Evolutionary conservation across 2,797 vertebrate genomes (phyloP).

Genomic region (Synanceia verrucosa): DNA sequence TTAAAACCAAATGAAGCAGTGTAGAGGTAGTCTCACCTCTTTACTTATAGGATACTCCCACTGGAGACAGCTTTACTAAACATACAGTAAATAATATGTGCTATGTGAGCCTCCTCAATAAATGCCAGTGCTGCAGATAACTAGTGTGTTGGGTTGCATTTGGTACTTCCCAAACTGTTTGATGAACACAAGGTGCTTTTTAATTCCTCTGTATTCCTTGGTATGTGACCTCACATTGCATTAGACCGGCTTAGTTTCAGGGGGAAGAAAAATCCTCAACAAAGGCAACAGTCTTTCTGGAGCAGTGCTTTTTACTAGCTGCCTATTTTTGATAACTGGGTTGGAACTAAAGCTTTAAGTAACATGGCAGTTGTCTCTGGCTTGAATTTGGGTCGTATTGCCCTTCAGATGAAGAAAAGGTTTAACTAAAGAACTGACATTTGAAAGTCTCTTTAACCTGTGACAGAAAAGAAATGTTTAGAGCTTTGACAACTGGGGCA

Average conservation of each 20-base stretch:
- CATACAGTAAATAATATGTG: not conserved
- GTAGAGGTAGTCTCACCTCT: not conserved
- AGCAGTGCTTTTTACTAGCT: conserved; percentile 1
- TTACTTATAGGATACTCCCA: not conserved
- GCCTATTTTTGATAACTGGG: conserved; percentile 63
- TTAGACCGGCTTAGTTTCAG: not conserved
- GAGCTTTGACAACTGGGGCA: conserved; percentile 27
- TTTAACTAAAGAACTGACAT: conserved; percentile 6
- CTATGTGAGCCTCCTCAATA: too few relatives aligned
- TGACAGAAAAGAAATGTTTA: conserved; percentile 14
- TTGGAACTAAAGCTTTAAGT: conserved; percentile 65
- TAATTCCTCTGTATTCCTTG: too few relatives aligned
- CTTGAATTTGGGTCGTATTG: conserved; percentile 52
- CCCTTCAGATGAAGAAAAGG: conserved; percentile 21
- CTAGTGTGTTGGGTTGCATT: not conserved
- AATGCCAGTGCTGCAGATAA: too few relatives aligned
- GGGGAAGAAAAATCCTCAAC: conserved; percentile 12
- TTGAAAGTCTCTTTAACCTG: conserved; percentile 17
- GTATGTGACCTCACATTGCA: not conserved
- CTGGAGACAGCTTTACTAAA: not conserved
- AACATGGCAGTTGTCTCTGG: conserved; percentile 26
- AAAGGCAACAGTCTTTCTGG: conserved; percentile 5
- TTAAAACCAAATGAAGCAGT: conserved; percentile 6
- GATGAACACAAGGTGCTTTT: not conserved
- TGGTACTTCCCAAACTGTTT: not conserved